A percentile compares a stretch with the other conserved stretches of the same genome.
These are phyloP conservation scores for Catocala fraxini DNA, from an alignment of 2,888 invertebrate genomes.

Conservation along the genomic window DNA sequence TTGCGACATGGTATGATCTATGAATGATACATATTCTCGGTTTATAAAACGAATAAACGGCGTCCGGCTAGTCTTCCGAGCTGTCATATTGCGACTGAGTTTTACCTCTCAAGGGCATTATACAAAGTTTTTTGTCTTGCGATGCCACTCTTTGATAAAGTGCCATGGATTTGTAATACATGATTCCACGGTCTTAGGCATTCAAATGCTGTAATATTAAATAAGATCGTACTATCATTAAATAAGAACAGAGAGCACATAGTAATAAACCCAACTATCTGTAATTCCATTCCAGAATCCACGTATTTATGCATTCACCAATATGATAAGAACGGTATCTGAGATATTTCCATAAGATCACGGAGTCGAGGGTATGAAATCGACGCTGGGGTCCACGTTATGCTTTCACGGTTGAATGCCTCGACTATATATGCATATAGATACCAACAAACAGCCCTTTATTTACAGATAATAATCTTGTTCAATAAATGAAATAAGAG, in stretches of 20 bases:
- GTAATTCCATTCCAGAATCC: conserved; percentile 24
- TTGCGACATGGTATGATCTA: too few relatives aligned
- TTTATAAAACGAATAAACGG: too few relatives aligned
- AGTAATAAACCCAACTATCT: conserved; percentile 30
- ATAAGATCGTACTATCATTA: too few relatives aligned
- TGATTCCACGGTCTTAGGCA: too few relatives aligned
- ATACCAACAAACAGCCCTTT: conserved; percentile 24
- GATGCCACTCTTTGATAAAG: too few relatives aligned
- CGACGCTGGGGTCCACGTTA: conserved; percentile 41
- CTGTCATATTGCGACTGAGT: too few relatives aligned
- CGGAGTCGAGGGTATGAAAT: conserved; percentile 24
- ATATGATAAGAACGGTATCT: conserved; percentile 30
- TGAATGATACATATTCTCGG: too few relatives aligned
- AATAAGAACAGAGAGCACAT: neutral
- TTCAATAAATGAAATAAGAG: conserved; percentile 11
- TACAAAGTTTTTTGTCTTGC: too few relatives aligned
- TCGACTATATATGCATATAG: conserved; percentile 27
- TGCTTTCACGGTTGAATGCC: conserved; percentile 42
- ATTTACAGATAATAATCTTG: conserved; percentile 46
- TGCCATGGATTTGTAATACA: too few relatives aligned
- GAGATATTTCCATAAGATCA: conserved; percentile 39
- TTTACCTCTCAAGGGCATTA: too few relatives aligned
- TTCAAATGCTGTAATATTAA: too few relatives aligned
- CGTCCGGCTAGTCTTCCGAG: too few relatives aligned
- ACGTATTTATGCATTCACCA: conserved; percentile 35